phyloP scores from a whole-genome alignment of 2,113 vertebrate genomes.

The Antechinus stuartii region DNA sequence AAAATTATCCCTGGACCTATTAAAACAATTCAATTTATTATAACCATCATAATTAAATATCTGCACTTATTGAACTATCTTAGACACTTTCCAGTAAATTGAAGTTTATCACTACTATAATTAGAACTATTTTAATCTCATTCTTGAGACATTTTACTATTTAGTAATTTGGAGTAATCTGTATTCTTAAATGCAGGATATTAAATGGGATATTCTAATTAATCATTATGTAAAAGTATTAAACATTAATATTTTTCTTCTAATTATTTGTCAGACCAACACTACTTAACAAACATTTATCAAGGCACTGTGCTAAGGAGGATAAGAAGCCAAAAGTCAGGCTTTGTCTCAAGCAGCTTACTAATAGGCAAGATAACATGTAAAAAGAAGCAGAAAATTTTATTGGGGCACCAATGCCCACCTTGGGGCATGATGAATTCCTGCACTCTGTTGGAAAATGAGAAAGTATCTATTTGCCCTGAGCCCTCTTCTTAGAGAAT shows the following conservation, averaged over 20 bases:
- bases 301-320: too few relatives aligned
- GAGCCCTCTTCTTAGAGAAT: not conserved
- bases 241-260: slow-evolving; percentile 77
- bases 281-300: too few relatives aligned
- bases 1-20: too few relatives aligned
- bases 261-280: slow-evolving; percentile 51
- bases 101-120: slow-evolving; percentile 73
- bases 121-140: slow-evolving; percentile 75
- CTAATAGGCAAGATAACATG: not conserved
- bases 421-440: not conserved
- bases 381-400: not conserved
- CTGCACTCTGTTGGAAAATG: too few relatives aligned
- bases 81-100: slow-evolving; percentile 60
- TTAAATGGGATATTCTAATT: slow-evolving; percentile 73
- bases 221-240: slow-evolving; percentile 82
- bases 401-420: not conserved
- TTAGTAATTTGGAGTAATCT: slow-evolving; percentile 62
- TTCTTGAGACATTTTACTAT: slow-evolving; percentile 81
- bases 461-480: too few relatives aligned
- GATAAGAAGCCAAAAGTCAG: too few relatives aligned
- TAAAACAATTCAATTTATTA: too few relatives aligned
- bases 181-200: slow-evolving; percentile 66
- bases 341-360: too few relatives aligned
- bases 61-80: too few relatives aligned
- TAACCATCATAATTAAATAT: too few relatives aligned